These are phyloP conservation scores for Rhopalosiphum maidis DNA, from an alignment of 1,140 invertebrate species.

Conservation along the genomic window DNA sequence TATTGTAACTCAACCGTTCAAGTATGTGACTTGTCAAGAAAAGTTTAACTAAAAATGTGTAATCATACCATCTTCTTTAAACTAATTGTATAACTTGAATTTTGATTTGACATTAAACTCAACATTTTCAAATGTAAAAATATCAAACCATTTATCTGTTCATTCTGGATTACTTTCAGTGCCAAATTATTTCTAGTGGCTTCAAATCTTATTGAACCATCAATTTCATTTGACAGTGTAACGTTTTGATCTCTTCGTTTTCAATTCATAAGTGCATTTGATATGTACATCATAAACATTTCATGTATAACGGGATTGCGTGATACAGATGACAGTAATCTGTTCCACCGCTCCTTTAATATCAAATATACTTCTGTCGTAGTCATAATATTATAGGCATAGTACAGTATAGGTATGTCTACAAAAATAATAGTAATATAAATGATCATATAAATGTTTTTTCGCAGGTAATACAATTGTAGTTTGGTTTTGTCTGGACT, in stretches of 20 bases:
- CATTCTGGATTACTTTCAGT: background rate
- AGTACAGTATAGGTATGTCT: no score
- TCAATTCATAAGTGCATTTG: background rate
- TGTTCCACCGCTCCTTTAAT: no score
- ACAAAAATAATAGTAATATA: background rate
- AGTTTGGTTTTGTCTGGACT: conserved; percentile 96
- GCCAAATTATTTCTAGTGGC: background rate
- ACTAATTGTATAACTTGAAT: background rate
- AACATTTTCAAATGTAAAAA: background rate
- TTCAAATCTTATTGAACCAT: background rate
- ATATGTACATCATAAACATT: background rate
- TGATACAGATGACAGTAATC: no score
- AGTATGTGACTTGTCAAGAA: background rate
- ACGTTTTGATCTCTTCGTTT: background rate
- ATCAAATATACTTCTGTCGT: no score
- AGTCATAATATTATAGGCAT: no score
- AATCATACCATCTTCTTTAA: background rate
- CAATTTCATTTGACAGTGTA: background rate
- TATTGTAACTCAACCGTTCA: background rate
- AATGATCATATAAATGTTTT: conserved; percentile 57
- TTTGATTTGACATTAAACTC: background rate
- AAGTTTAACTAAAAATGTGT: background rate
- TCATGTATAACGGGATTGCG: background rate
- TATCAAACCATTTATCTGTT: background rate
- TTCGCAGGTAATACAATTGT: conserved; percentile 81